Conservation (phyloP, 2,888 invertebrate species). For the Hirtodrosophila trivittata region DNA sequence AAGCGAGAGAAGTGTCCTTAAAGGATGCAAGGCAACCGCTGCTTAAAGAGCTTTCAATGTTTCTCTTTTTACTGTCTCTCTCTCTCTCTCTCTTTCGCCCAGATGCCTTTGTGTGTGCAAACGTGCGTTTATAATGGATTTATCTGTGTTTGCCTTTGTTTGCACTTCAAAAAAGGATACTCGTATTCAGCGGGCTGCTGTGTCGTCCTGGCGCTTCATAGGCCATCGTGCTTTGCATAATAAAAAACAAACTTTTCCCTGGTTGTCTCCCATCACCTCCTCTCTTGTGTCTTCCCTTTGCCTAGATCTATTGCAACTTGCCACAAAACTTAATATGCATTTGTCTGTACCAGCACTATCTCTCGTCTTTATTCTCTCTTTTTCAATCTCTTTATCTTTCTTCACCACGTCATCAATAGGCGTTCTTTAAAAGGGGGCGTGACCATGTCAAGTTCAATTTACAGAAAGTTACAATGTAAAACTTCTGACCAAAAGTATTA, state of each 20-base stretch:
- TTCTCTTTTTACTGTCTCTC: constrained; percentile 1
- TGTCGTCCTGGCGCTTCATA: constrained; percentile 31
- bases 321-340: constrained; percentile 54
- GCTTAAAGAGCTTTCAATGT: constrained; percentile 45
- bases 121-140: constrained; percentile 73
- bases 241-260: constrained; percentile 55
- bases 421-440: constrained; percentile 13
- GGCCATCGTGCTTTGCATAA: constrained; percentile 64
- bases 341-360: constrained; percentile 23
- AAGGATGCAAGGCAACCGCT: constrained; percentile 18
- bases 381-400: background rate
- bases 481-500: constrained; percentile 9
- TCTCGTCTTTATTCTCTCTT: background rate
- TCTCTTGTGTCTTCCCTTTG: background rate
- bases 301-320: constrained; percentile 37
- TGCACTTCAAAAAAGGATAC: constrained; percentile 44
- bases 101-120: constrained; percentile 54
- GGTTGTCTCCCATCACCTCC: background rate
- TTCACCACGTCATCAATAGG: constrained; percentile 28
- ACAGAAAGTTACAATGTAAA: constrained; percentile 12
- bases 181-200: constrained; percentile 25
- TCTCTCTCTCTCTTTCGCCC: background rate
- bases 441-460: constrained; percentile 23
- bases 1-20: constrained; percentile 27
- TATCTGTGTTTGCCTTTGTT: constrained; percentile 59